phyloP scores from a whole-genome alignment of 2,888 invertebrate genomes.

The Temnothorax unifasciatus region DNA sequence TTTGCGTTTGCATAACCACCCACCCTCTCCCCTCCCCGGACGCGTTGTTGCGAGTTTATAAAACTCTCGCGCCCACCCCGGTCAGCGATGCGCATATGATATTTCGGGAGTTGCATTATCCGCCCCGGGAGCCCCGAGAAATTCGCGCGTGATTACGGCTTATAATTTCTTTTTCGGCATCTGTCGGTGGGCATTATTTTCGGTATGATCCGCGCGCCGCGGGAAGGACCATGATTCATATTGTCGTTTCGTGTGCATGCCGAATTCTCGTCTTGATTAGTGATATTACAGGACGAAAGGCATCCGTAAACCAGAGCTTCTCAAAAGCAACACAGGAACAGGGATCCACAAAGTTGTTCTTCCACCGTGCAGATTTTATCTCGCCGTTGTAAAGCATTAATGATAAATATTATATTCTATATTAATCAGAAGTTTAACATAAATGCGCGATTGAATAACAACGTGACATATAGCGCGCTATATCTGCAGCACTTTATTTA shows the following conservation, averaged over 20 bases:
- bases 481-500: conserved; percentile 3
- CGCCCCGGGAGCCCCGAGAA: conserved; percentile 58
- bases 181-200: conserved; percentile 73
- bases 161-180: conserved; percentile 42
- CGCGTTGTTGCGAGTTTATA: conserved; percentile 62
- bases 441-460: conserved; percentile 23
- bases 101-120: conserved; percentile 67
- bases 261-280: conserved; percentile 77
- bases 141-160: conserved; percentile 64
- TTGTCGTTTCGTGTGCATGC: conserved; percentile 78
- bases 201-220: conserved; percentile 70
- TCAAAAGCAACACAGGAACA: conserved; percentile 48
- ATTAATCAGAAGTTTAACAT: neutral
- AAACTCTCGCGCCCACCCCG: conserved; percentile 50
- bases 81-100: conserved; percentile 50
- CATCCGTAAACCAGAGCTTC: conserved; percentile 65
- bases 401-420: neutral
- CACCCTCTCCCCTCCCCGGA: neutral
- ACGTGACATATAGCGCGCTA: neutral
- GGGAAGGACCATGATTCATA: conserved; percentile 78
- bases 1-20: conserved; percentile 44
- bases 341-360: neutral
- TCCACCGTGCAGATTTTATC: neutral
- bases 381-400: neutral
- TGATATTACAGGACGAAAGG: conserved; percentile 75